Percentiles rank a stretch among this genome's conserved stretches.
phyloP scores from a whole-genome alignment of 92 coral and sea anemone genomes.

The Scolanthus callimorphus region DNA sequence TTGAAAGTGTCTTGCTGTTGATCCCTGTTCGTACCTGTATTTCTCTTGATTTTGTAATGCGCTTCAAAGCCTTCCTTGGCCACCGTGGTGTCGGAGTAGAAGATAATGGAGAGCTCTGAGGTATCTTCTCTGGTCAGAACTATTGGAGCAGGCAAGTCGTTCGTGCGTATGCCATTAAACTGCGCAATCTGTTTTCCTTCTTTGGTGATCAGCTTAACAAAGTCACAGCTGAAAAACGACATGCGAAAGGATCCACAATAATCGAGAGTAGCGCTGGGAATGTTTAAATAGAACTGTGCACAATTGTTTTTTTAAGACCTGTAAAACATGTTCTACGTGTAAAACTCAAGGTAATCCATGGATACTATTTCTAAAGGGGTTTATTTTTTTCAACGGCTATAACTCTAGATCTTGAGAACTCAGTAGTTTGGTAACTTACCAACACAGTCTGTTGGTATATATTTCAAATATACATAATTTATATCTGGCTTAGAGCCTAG shows the following conservation, averaged over 20 bases:
- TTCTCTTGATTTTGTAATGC: neutral
- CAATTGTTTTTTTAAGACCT: no score
- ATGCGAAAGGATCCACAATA: neutral
- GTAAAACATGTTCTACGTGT: no score
- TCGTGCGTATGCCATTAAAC: constrained; percentile 12
- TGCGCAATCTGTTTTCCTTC: constrained; percentile 19
- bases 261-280: no score
- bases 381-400: no score
- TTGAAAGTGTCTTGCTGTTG: neutral
- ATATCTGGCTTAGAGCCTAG: no score
- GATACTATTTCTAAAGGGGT: no score
- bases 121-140: neutral
- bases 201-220: constrained; percentile 15
- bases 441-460: no score
- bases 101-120: neutral
- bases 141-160: neutral
- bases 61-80: neutral
- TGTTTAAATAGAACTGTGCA: no score
- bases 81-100: neutral
- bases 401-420: no score
- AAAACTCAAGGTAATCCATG: no score
- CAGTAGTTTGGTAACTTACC: no score
- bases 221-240: constrained; percentile 16
- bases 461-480: no score
- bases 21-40: neutral